Evolutionary conservation across 2,888 invertebrate species (phyloP).

Genomic region (Cacoxenus indagator): DNA sequence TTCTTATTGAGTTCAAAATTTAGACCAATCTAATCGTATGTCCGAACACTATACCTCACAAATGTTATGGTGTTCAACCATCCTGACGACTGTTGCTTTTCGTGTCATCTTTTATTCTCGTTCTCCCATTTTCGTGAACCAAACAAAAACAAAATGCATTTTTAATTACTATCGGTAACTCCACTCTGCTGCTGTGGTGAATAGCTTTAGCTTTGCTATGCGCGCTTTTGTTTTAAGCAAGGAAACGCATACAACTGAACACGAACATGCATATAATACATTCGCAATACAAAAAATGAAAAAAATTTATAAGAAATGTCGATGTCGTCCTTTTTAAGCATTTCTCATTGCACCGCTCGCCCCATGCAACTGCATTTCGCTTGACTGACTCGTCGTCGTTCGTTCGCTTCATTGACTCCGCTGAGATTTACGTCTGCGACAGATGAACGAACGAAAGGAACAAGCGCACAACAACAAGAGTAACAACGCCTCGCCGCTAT

Average conservation of each 20-base stretch:
- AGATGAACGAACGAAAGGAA: too few species aligned
- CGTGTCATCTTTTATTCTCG: neutral
- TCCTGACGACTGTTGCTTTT: neutral
- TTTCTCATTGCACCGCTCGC: neutral
- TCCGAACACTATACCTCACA: too few species aligned
- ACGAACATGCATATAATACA: neutral
- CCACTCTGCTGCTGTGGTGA: neutral
- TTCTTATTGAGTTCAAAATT: too few species aligned
- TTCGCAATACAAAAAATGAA: neutral
- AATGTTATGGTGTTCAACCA: neutral
- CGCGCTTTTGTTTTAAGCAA: neutral
- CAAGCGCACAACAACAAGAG: neutral
- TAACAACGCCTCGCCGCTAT: neutral
- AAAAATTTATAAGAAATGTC: neutral
- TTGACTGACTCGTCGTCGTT: neutral
- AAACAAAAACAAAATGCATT: neutral
- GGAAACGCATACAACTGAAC: neutral
- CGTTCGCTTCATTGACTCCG: neutral
- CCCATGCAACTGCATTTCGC: neutral
- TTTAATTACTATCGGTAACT: too few species aligned
- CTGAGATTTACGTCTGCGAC: constrained; percentile 9
- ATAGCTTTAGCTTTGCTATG: too few species aligned
- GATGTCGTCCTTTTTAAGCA: constrained; percentile 10
- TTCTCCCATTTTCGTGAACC: neutral
- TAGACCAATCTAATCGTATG: too few species aligned